These are phyloP conservation scores for Gallinago stenura DNA, from an alignment of 2,797 vertebrate genomes.

Conservation along the genomic window DNA sequence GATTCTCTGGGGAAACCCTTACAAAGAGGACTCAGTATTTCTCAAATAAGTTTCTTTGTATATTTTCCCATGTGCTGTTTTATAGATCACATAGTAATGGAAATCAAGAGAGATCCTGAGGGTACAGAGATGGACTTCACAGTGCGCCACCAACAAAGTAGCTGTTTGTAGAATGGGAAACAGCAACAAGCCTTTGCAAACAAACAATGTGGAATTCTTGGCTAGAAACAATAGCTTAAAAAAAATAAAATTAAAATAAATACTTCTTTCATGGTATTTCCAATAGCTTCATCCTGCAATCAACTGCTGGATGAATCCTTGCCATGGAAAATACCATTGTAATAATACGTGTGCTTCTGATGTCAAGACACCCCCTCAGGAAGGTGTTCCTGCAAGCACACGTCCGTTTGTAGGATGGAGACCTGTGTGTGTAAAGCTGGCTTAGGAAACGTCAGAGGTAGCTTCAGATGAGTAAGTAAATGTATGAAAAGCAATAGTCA, in stretches of 20 bases:
- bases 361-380: neutral
- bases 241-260: neutral
- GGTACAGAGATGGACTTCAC: conserved; percentile 44
- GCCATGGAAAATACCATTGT: neutral
- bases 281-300: neutral
- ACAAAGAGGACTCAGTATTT: neutral
- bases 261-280: neutral
- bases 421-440: fast-evolving
- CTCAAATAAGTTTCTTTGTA: neutral
- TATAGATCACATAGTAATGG: conserved; percentile 1
- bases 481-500: neutral
- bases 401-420: fast-evolving
- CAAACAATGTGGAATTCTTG: conserved; percentile 42
- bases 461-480: neutral
- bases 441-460: neutral
- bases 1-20: neutral
- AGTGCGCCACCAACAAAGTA: conserved; percentile 55
- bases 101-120: conserved; percentile 58
- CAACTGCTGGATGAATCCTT: neutral
- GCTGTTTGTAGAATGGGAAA: conserved; percentile 23
- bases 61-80: conserved; percentile 18
- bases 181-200: neutral
- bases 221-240: conserved; percentile 1
- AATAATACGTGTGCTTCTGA: neutral
- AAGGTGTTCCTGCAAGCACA: neutral